These are phyloP conservation scores for Burhinus bistriatus DNA, from an alignment of 2,113 vertebrate species.

Conservation along the genomic window DNA sequence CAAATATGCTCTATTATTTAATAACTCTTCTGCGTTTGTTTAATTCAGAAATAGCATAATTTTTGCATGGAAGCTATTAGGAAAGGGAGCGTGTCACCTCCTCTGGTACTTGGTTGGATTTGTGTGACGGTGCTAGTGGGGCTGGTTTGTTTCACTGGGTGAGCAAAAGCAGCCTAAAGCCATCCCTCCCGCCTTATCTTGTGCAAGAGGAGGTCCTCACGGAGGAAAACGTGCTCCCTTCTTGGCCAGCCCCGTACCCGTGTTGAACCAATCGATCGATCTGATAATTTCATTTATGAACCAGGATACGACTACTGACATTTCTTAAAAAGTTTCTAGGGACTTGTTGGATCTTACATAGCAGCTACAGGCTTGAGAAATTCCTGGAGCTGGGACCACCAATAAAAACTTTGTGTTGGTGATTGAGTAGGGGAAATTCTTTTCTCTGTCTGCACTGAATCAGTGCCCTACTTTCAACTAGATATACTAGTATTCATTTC, in stretches of 20 bases:
- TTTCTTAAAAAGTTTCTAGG: neutral
- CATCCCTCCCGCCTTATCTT: neutral
- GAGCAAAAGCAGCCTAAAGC: neutral
- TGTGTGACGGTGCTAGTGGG: neutral
- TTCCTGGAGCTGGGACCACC: constrained; percentile 37
- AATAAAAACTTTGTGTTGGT: neutral
- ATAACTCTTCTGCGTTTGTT: neutral
- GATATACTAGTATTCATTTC: constrained; percentile 56
- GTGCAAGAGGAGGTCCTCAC: neutral
- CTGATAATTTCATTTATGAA: neutral
- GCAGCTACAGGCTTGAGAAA: neutral
- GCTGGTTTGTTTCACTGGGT: neutral
- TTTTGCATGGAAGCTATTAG: neutral
- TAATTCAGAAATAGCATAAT: neutral
- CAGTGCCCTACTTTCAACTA: constrained; percentile 40
- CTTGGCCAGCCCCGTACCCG: rapidly evolving
- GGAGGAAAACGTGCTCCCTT: rapidly evolving
- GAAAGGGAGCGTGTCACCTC: neutral
- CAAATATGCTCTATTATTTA: neutral
- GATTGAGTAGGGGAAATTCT: constrained; percentile 40
- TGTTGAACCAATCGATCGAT: rapidly evolving
- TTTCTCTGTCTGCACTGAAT: constrained; percentile 51
- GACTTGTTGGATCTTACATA: neutral
- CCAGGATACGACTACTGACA: too few relatives aligned
- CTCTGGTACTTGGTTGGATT: neutral